phyloP scores from a whole-genome alignment of 2,888 invertebrate species.

The Callyntrura sp. region DNA sequence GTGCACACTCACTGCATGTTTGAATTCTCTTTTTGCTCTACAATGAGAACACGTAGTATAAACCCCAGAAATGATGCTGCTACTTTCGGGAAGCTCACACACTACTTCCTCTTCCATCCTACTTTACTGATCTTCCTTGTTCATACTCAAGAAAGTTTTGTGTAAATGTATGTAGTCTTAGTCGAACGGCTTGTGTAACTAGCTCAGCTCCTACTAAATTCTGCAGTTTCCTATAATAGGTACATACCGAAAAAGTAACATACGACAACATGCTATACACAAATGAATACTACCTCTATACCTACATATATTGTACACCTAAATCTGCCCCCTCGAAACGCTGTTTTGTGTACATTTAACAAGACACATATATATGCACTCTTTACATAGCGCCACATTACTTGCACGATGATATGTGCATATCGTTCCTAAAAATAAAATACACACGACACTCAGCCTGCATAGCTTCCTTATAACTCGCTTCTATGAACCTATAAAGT shows the following conservation, averaged over 20 bases:
- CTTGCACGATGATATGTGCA: background rate
- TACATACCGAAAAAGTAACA: background rate
- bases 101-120: slow-evolving; percentile 40
- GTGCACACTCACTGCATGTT: slow-evolving; percentile 43
- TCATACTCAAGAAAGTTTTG: slow-evolving; percentile 64
- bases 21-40: slow-evolving; percentile 48
- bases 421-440: too few species aligned
- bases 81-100: slow-evolving; percentile 58
- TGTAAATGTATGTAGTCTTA: slow-evolving; percentile 41
- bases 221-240: slow-evolving; percentile 58
- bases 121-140: slow-evolving; percentile 58
- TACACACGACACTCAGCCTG: slow-evolving; percentile 31
- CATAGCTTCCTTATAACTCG: slow-evolving; percentile 67
- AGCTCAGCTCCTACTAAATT: slow-evolving; percentile 49
- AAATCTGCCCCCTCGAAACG: slow-evolving; percentile 3
- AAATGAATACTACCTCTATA: background rate
- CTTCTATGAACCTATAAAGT: slow-evolving; percentile 60
- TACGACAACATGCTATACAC: slow-evolving; percentile 7
- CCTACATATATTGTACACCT: background rate
- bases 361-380: slow-evolving; percentile 31
- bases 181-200: slow-evolving; percentile 38
- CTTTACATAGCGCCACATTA: slow-evolving; percentile 48
- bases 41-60: background rate
- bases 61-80: slow-evolving; percentile 53
- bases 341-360: slow-evolving; percentile 34